Conservation (phyloP, 1,140 invertebrate species). For the Musca domestica region DNA sequence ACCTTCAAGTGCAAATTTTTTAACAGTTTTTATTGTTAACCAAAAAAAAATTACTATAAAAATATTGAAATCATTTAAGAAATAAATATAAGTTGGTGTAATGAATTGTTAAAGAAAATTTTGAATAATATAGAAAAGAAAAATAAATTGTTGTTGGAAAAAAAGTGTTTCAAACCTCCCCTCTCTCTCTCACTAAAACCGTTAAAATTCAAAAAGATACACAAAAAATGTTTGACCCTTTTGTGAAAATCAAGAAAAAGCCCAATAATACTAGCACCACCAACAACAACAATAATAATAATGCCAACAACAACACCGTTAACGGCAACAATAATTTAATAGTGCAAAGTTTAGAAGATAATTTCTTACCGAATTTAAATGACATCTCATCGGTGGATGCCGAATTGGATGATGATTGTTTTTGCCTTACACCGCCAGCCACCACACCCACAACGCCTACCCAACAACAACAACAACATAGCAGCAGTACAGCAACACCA, state of each 20-base stretch:
- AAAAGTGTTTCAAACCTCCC: no score
- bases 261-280: slow-evolving; percentile 39
- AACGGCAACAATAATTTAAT: slow-evolving; percentile 1
- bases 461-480: slow-evolving; percentile 2
- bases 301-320: slow-evolving; percentile 6
- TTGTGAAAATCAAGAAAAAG: slow-evolving; percentile 54
- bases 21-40: no score
- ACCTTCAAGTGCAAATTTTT: no score
- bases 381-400: neutral
- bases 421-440: slow-evolving; percentile 10
- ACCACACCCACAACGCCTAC: neutral
- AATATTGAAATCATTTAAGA: no score
- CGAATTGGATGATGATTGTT: slow-evolving; percentile 17
- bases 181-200: neutral
- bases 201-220: neutral
- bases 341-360: no score
- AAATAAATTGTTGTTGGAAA: neutral
- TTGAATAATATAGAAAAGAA: neutral
- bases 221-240: slow-evolving; percentile 52
- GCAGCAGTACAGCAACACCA: neutral
- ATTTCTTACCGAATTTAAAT: slow-evolving; percentile 9
- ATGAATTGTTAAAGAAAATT: no score
- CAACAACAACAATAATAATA: slow-evolving; percentile 31
- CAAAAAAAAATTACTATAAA: no score
- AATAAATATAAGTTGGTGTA: no score